Base-by-base conservation (phyloP, 2,888 invertebrate species). In the Eristalis arbustorum region DNA sequence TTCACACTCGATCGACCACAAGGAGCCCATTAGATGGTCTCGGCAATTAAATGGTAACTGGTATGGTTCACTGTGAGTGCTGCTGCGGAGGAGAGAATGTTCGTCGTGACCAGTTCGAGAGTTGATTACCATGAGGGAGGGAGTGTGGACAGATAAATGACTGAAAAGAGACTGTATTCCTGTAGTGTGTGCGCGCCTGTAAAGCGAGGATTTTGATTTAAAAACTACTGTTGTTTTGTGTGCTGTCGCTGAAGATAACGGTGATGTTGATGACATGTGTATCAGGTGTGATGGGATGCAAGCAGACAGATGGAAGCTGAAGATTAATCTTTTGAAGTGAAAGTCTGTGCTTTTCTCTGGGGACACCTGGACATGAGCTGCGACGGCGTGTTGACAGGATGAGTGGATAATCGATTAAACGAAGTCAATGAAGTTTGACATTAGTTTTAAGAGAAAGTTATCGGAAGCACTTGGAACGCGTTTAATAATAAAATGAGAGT, bases 21-120 rank as follows among this genome's bases (percentile, higher is more conserved):
- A 59, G 59, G 40, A 56, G 56, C 63, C 57, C n/a, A 77, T 69
- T 71, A 40, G 56, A 57, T 28, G 59, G 49, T 68, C 68, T 23
- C 23, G 23, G 25, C 68, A 69, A 76, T 76, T 68, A 68, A 76
- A 56, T 8, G 49, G 49, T n/a, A 49, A 49, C 49, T 49, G 14
- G 66, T 59, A 40, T 57, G 75, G 64, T 23, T 67, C 59, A 14
- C 34, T 23, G 57, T 66, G 28, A 56, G 42, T 28, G 40, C 42
- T 28, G 40, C 42, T 61, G 28, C 61, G 13, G 22, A 63, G 28
- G 49, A 49, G 49, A 49, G 49, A 49, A 42, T 49, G 34, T 11
- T 22, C 59, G 31, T 31, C 31, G 31, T 22, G 69, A 76, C 76
- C 76, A 69, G 76, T 76, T 76, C 18, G 62, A 76, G 67, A 68